A percentile compares a stretch with the other conserved stretches of the same genome.
phyloP scores from a whole-genome alignment of 2,797 vertebrate species.

The Paedocypris micromegethes region DNA sequence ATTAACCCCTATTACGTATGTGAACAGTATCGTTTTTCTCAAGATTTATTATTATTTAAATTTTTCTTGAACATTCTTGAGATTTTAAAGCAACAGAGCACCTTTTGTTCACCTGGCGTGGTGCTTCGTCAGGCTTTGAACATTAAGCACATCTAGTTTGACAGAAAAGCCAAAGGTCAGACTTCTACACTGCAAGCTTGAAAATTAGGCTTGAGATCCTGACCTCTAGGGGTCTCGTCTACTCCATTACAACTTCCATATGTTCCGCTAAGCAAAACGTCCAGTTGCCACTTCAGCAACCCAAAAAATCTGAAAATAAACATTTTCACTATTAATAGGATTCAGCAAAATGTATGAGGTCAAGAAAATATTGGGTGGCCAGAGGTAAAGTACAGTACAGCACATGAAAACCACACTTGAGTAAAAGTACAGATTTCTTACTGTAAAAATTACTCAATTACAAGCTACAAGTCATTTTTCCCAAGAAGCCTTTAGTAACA shows the following conservation, averaged over 20 bases:
- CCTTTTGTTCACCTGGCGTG: slow-evolving; percentile 59
- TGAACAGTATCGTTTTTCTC: too few relatives aligned
- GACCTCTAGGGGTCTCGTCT: slow-evolving; percentile 54
- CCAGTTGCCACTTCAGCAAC: slow-evolving; percentile 23
- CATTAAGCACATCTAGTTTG: slow-evolving; percentile 49
- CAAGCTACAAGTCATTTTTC: too few relatives aligned
- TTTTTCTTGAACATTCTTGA: slow-evolving; percentile 24
- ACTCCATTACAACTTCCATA: slow-evolving; percentile 64
- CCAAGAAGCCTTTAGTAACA: too few relatives aligned
- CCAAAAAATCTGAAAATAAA: slow-evolving; percentile 11
- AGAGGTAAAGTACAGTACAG: too few relatives aligned
- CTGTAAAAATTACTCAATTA: too few relatives aligned
- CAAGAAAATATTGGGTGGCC: too few relatives aligned
- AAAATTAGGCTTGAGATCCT: slow-evolving; percentile 68
- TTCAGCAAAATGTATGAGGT: too few relatives aligned
- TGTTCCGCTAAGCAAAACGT: slow-evolving; percentile 49
- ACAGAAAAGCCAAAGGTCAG: slow-evolving; percentile 66
- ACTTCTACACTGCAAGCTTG: slow-evolving; percentile 58
- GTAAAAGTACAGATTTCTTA: too few relatives aligned
- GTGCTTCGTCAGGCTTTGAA: slow-evolving; percentile 67
- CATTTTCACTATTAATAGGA: too few relatives aligned
- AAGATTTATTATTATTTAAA: too few relatives aligned
- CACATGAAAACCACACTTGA: too few relatives aligned
- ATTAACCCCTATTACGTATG: too few relatives aligned
- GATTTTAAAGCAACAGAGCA: slow-evolving; percentile 44